Evolutionary conservation across 2,888 invertebrate genomes (phyloP), one percentile per base, ranked within the genome.

Genomic region (Branchellion lobata): DNA sequence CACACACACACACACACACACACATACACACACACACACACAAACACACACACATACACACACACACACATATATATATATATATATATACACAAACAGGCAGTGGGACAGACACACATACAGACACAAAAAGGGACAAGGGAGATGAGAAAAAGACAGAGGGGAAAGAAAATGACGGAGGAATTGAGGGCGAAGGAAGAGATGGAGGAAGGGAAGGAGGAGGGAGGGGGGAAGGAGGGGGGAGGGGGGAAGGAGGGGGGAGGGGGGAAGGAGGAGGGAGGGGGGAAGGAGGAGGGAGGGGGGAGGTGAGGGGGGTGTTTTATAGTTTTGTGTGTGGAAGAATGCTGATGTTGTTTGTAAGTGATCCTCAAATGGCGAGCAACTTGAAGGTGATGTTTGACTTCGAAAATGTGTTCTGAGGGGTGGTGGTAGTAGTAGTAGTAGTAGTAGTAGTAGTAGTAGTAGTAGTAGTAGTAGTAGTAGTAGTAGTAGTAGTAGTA

Each of bases 401-500:
- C 24, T 57, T 57, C 21, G 61, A 57, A n/a, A 57, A 57, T 24
- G 24, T 57, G 3, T 57, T 57, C n/a, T 57, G 40, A 40, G 61
- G 5, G 21, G 61, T 57, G 21, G 61, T 57, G 21, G 61, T 57
- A 57, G 61, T 57, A n/a, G 61, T 57, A n/a, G 61, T 57, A 57
- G n/a, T 57, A 57, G 61, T 57, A 57, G 61, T 57, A 57, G 61
- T 57, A 57, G 61, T 57, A 57, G 61, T n/a, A 57, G 61, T 57
- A 57, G 61, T 57, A 71, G 31, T 72, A 72, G 72, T 72, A 72
- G 72, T 72, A 72, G 72, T 36, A 34, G 72, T 72, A 34, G 72
- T 72, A 34, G 72, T 72, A 34, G 72, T 72, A 72, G 29, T 72
- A 34, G 72, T 72, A 72, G 34, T 72, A 72, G 72, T 72, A 72